Conservation (phyloP, 2,888 invertebrate genomes). For the Eristalis intricaria region DNA sequence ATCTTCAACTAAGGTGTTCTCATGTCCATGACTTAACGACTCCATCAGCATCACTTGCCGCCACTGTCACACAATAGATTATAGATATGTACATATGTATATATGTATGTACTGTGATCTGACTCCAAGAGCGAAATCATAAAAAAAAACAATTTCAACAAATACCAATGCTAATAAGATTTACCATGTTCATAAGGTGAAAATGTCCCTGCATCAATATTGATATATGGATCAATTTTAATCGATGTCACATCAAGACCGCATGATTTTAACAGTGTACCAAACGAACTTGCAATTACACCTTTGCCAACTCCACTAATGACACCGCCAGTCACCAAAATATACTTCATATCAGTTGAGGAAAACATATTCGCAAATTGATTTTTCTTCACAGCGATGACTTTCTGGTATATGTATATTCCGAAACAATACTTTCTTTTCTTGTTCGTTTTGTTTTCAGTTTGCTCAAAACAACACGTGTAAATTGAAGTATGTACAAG, state of each 20-base stretch:
- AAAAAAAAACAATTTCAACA: neutral
- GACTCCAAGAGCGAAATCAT: neutral
- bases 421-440: too few relatives aligned
- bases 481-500: too few relatives aligned
- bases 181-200: conserved; percentile 99
- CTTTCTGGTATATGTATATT: neutral
- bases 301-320: conserved; percentile 99
- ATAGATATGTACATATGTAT: neutral
- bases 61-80: too few relatives aligned
- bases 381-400: conserved; percentile 13
- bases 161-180: conserved; percentile 69
- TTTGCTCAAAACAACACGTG: too few relatives aligned
- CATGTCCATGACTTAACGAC: too few relatives aligned
- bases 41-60: too few relatives aligned
- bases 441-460: too few relatives aligned
- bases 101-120: neutral
- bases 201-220: conserved; percentile 99
- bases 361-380: neutral
- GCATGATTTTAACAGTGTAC: conserved; percentile 96
- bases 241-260: conserved; percentile 98
- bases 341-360: conserved; percentile 91
- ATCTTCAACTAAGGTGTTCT: too few relatives aligned
- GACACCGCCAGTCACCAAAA: conserved; percentile 98
- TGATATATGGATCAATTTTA: conserved; percentile 99
- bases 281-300: conserved; percentile 97